phyloP scores from a whole-genome alignment of 2,888 invertebrate species.

The Platycheirus rosarum region DNA sequence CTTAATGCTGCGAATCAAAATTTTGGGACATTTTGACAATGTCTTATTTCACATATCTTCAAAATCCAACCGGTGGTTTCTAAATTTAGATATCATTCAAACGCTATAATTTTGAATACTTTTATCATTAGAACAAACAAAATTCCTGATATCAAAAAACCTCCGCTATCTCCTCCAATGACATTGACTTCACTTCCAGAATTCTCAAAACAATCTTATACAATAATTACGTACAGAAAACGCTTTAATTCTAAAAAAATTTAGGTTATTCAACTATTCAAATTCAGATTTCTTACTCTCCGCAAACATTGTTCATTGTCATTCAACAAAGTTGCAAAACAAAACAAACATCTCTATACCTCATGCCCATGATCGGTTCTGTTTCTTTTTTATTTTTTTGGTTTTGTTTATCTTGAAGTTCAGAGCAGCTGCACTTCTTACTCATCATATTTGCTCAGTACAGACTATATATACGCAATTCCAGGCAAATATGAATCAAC shows the following conservation, averaged over 20 bases:
- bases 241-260: neutral
- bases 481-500: conserved; percentile 62
- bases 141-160: too few relatives aligned
- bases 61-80: too few relatives aligned
- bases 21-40: too few relatives aligned
- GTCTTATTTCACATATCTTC: too few relatives aligned
- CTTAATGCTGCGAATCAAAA: too few relatives aligned
- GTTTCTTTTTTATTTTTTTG: neutral
- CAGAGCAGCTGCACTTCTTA: conserved; percentile 68
- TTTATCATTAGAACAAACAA: too few relatives aligned
- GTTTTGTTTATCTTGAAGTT: conserved; percentile 3
- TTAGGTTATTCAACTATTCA: neutral
- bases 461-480: conserved; percentile 25
- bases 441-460: conserved; percentile 42
- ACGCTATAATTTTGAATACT: too few relatives aligned
- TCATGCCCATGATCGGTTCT: neutral
- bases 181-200: too few relatives aligned
- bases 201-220: too few relatives aligned
- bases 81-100: too few relatives aligned
- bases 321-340: neutral
- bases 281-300: neutral
- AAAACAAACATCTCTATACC: neutral
- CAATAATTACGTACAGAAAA: too few relatives aligned
- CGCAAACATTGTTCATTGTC: neutral
- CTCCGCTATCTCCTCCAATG: too few relatives aligned